Conservation (phyloP, 2,113 vertebrate species). For the Centrocercus urophasianus region DNA sequence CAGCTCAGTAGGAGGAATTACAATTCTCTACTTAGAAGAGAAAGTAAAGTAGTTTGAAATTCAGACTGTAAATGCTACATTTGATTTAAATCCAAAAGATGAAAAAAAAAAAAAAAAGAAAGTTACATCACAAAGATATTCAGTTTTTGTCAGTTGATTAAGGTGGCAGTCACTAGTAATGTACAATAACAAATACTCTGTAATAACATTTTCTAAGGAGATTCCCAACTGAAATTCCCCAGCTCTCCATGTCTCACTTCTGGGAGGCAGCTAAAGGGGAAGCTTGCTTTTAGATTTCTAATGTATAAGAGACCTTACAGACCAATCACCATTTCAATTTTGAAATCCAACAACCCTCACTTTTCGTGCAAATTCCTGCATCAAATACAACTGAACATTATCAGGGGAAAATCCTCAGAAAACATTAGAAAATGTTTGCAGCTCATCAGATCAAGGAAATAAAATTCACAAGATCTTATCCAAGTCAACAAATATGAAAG, state of each 20-base stretch:
- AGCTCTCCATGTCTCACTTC: background rate
- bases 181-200: background rate
- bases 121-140: background rate
- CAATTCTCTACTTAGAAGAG: background rate
- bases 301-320: background rate
- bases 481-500: background rate
- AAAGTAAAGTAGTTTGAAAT: background rate
- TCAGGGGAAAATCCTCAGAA: background rate
- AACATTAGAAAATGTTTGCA: background rate
- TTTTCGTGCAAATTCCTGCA: background rate
- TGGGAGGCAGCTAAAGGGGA: background rate
- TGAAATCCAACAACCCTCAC: background rate
- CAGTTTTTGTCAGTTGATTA: background rate
- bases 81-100: background rate
- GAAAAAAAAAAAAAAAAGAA: background rate
- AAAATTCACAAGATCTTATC: background rate
- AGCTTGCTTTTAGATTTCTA: background rate
- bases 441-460: background rate
- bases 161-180: background rate
- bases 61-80: background rate
- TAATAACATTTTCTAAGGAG: background rate
- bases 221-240: background rate
- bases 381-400: background rate
- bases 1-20: background rate
- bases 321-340: background rate